A percentile compares a stretch with the other conserved stretches of the same genome.
These are phyloP conservation scores for Cygnus olor DNA, from an alignment of 2,797 vertebrate species.

Conservation along the genomic window DNA sequence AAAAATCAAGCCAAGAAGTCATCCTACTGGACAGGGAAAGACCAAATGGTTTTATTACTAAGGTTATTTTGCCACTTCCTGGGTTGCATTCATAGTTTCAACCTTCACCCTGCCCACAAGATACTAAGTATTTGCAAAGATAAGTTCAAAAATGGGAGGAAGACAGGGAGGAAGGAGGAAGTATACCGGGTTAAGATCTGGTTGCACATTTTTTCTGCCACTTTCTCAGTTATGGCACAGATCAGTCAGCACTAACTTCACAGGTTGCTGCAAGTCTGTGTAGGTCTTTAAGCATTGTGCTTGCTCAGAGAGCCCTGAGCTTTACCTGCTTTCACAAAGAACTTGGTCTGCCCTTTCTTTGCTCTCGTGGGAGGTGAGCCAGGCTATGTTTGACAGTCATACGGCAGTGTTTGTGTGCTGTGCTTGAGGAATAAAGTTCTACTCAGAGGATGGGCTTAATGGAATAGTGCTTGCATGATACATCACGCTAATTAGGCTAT, in stretches of 20 bases:
- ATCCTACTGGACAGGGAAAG: neutral
- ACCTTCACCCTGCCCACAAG: neutral
- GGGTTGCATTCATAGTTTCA: neutral
- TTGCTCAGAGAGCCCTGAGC: neutral
- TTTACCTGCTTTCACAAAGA: neutral
- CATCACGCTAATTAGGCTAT: neutral
- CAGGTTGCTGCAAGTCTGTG: neutral
- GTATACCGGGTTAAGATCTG: neutral
- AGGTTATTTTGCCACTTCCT: neutral
- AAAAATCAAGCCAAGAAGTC: neutral
- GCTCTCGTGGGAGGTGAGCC: neutral
- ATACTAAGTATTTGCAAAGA: neutral
- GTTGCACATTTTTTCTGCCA: neutral
- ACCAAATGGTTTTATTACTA: neutral
- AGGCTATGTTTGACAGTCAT: accelerated
- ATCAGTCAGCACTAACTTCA: neutral
- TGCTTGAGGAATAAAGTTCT: neutral
- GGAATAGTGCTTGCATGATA: neutral
- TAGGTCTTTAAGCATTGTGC: neutral
- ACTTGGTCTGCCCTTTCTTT: neutral
- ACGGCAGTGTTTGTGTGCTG: neutral
- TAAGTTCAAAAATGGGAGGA: neutral
- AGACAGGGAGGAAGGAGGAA: neutral
- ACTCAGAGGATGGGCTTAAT: neutral
- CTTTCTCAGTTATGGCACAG: neutral